Base-by-base conservation (phyloP, 2,113 vertebrate genomes). In the Dermatemys mawii region DNA sequence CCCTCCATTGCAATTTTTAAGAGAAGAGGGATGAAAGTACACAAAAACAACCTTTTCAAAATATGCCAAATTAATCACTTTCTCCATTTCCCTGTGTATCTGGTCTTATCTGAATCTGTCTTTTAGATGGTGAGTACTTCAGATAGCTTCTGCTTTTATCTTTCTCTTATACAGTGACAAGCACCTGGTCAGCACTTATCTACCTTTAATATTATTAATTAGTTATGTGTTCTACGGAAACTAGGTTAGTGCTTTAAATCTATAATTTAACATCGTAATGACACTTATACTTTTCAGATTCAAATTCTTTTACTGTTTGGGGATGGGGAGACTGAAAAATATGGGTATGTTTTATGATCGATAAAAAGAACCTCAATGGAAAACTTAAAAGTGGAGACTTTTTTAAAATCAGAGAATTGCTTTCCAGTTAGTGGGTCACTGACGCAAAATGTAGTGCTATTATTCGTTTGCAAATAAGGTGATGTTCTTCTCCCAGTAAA, bases 351-450 rank as follows among this genome's bases (percentile, higher is more conserved):
- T 1, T 35, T 63, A 8, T 44, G 48, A 27, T 81, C 32, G 24
- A 46, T 44, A 44, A 90, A 90, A 86, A 6, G 24, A 21, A 80
- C 4, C 1, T 50, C 84, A 1, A 32, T 90, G 53, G 53, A 67
- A 60, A 49, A 55, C 3, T 21, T 78, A 21, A 86, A 2, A n/a
- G 19, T 46, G 17, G 35, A 16, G 49, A 32, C 85, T 11, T 70
- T 75, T 80, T 96, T 90, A 86, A 93, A 89, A 88, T 49, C 24
- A 86, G 41, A 76, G 90, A 54, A 4, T 51, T 89, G 6, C n/a
- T 93, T 92, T 88, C 44, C 86, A 14, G 19, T 90, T 67, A 67
- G n/a, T 70, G n/a, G 63, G 63, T 70, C n/a, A 70, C 79, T 84
- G 21, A 38, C 9, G 84, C 32, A 44, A 80, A 19, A 81, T 57